Percentiles rank a stretch among this genome's conserved stretches.
Evolutionary conservation across 2,797 vertebrate species (phyloP).

Genomic region (Tangara arthus): DNA sequence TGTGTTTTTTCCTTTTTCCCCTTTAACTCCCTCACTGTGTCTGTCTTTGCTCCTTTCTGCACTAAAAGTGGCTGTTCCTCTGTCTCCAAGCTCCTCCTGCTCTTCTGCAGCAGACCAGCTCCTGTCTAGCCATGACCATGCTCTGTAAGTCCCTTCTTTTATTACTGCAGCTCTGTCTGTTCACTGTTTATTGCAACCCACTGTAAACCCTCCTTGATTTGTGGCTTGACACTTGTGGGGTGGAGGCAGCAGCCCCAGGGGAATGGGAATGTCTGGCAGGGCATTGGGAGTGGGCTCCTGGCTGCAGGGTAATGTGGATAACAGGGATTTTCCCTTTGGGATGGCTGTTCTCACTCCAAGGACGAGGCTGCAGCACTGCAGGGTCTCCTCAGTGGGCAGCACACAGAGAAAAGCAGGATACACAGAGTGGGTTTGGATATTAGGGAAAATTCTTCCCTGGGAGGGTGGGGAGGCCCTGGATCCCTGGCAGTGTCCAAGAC

Average conservation of each 20-base stretch:
- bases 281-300: neutral
- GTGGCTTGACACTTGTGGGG: neutral
- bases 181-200: neutral
- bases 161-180: conserved; percentile 32
- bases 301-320: neutral
- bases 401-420: neutral
- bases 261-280: neutral
- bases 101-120: conserved; percentile 95
- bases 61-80: conserved; percentile 89
- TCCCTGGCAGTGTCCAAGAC: neutral
- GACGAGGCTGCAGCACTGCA: neutral
- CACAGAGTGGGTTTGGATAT: neutral
- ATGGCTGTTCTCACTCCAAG: neutral
- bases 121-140: conserved; percentile 85
- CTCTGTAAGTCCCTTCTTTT: conserved; percentile 75
- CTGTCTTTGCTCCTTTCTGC: conserved; percentile 56
- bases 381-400: neutral
- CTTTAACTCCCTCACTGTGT: conserved; percentile 43
- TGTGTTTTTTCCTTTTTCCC: conserved; percentile 59
- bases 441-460: rapidly evolving
- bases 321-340: neutral
- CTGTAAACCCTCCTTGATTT: neutral
- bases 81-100: conserved; percentile 93
- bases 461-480: neutral
- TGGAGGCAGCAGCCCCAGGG: neutral